Base-by-base conservation (phyloP, 2,797 vertebrate species). In the Orientallactaga sibirica region DNA sequence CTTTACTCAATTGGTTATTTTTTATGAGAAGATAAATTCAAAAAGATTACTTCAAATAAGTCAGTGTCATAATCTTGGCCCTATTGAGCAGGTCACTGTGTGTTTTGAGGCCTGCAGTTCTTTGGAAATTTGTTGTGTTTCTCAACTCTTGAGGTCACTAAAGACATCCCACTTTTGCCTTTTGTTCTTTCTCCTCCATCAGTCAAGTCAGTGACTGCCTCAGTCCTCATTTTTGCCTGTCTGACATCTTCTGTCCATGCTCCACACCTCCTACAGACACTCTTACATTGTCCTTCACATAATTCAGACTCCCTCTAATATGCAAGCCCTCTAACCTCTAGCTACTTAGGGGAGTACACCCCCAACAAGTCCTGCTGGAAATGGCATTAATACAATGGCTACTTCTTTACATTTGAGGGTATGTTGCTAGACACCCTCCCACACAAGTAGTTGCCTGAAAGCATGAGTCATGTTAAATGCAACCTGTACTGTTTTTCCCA, bases 11-110 rank as follows among this genome's bases (percentile, higher is more conserved):
- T 68, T 3, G 9, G 14, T 64, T 33, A 2, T 62, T 29, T 48
- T 67, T 86, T 80, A 61, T 61, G 20, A 86, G 64, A 86, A 73
- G 27, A 83, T 61, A 71, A 87, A 37, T 76, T 88, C n/a, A 80
- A 62, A 95, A 88, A 75, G 52, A 41, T 20, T 61, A 4, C 33
- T 87, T 83, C 55, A 88, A 48, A 20, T n/a, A 62, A 92, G 9
- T 33, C 80, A 20, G 62, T 67, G n/a, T 37, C 70, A 9, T 55
- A 52, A 66, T 24, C 74, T 75, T 66, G 16, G 27, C 66, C 24
- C 18, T 7, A 10, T 48, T 3, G 37, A 9, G 71, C 89, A 83
- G 43, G 27, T 71, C 55, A n/a, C 29, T 64, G 5, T 33, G 27
- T 33, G 14, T n/a, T 24, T 18, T 1, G 15, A 19, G 1, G 0